A percentile compares a stretch with the other conserved stretches of the same genome.
Conservation (phyloP, 23 tunicate species). For the Ascidia mentula region DNA sequence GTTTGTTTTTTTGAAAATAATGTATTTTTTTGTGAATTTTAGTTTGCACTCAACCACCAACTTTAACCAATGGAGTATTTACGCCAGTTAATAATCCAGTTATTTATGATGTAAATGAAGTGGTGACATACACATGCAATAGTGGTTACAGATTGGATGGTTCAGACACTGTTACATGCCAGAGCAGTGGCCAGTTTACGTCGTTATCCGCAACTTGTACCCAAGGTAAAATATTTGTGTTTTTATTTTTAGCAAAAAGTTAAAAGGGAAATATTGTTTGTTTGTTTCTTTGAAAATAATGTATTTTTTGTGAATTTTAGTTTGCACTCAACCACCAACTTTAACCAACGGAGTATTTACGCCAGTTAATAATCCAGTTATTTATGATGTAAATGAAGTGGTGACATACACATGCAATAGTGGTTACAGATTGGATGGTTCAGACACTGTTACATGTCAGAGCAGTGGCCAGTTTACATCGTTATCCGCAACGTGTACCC, state of each 20-base stretch:
- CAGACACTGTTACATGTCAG: conserved; percentile 17
- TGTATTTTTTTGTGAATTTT: too few species aligned
- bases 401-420: conserved; percentile 27
- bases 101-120: conserved; percentile 11
- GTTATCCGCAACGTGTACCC: conserved; percentile 14
- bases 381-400: conserved; percentile 12
- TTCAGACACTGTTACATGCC: conserved; percentile 14
- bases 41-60: conserved; percentile 19
- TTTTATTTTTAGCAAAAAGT: neutral
- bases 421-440: conserved; percentile 20
- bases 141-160: conserved; percentile 25
- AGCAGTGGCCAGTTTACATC: conserved; percentile 2
- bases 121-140: conserved; percentile 22
- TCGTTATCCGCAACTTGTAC: conserved; percentile 21
- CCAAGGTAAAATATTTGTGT: neutral
- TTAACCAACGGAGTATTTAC: conserved; percentile 14
- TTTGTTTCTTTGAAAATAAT: neutral
- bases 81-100: neutral
- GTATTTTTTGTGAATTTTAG: neutral
- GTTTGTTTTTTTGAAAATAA: neutral
- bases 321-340: conserved; percentile 16
- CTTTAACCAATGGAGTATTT: conserved; percentile 12
- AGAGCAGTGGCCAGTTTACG: conserved; percentile 1
- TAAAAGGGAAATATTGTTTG: neutral
- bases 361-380: neutral